Evolutionary conservation across 2,888 invertebrate genomes (phyloP), one percentile per base, ranked within the genome.

Genomic region (Aspidapion aeneum): DNA sequence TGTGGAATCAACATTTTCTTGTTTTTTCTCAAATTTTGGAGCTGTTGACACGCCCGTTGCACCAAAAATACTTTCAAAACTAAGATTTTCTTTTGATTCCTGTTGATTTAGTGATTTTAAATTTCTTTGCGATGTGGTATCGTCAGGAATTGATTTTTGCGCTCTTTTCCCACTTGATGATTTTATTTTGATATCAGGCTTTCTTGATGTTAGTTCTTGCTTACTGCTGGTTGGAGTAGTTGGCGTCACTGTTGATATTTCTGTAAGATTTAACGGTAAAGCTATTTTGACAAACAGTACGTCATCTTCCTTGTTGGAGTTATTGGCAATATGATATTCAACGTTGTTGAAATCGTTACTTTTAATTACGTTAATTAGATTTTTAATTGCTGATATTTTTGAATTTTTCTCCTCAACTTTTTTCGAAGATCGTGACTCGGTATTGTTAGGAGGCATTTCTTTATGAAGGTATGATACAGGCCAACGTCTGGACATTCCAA

Each of bases 391-490:
- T 2, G 73, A 70, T 57, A 72, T 72, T 67, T 75, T 76, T 1
- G 72, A 67, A 55, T 72, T 71, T 35, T 57, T 61, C 1, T 50
- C 12, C 9, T 65, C 61, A 20, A 68, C 63, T 35, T 65, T 66
- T 7, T 66, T 62, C 64, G 66, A 61, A 21, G 70, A 58, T 62
- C 66, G 64, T 1, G 71, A 49, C 17, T 69, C 68, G 7, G 73
- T 73, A 16, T 50, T 66, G 62, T 91, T 91, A 0, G 93, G 93
- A 1, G 94, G 93, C 48, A 88, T 86, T 64, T 89, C 88, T 76
- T 88, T 87, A 74, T 94, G 93, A 0, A 93, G 82, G 75, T 93
- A 94, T 0, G 91, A 89, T 18, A 93, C 88, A 0, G 93, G 93
- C 91, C 92, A 93, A 63, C 82, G 78, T 19, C 84, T 78, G 0